phyloP scores from a whole-genome alignment of 2,113 vertebrate species.

The Phaetusa simplex region DNA sequence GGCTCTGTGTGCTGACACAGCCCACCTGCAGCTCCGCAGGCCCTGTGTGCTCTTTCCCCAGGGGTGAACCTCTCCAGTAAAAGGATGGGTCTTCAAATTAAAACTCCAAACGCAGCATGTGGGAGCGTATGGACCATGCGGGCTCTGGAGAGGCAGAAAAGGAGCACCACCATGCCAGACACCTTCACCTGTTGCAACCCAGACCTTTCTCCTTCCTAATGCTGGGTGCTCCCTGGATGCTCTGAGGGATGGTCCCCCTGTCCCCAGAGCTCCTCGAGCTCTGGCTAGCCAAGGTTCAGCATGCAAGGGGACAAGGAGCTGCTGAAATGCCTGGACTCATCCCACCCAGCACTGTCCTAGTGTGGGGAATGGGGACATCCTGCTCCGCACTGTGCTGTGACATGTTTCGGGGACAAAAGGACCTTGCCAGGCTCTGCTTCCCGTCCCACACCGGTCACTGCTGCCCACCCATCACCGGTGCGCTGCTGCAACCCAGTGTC shows the following conservation, averaged over 20 bases:
- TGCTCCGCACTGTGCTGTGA: rapidly evolving
- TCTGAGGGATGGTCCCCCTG: neutral
- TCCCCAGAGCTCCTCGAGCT: neutral
- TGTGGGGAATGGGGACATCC: neutral
- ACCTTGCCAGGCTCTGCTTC: neutral
- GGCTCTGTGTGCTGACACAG: neutral
- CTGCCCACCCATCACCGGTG: rapidly evolving
- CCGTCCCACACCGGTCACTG: rapidly evolving
- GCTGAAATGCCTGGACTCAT: neutral
- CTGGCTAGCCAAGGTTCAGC: neutral
- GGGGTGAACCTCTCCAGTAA: neutral
- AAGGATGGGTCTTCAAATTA: neutral
- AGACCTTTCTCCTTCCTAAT: neutral
- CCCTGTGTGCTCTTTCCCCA: neutral
- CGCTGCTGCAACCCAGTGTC: rapidly evolving
- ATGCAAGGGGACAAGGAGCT: neutral
- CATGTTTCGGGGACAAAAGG: neutral
- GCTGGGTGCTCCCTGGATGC: neutral
- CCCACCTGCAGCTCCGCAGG: neutral
- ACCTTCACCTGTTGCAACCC: neutral
- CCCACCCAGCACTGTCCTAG: neutral
- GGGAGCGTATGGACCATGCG: rapidly evolving
- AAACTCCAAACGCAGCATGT: neutral
- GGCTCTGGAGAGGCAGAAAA: neutral
- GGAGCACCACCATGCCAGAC: neutral